Evolutionary conservation across 2,113 vertebrate genomes (phyloP).

Genomic region (Motacilla alba): DNA sequence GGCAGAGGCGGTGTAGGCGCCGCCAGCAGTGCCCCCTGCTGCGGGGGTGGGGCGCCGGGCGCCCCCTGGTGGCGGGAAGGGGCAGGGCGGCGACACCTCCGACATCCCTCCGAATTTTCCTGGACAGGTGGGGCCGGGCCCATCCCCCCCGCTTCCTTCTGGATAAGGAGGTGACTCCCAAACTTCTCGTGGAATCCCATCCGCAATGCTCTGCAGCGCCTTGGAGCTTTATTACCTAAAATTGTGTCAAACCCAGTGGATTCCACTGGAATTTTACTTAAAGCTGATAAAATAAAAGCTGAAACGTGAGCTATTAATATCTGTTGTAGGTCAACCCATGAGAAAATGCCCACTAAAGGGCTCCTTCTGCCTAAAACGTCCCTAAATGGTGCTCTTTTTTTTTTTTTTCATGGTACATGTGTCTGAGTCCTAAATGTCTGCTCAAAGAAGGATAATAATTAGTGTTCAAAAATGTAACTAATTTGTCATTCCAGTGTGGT

Average conservation of each 20-base stretch:
- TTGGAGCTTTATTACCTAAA: fast-evolving
- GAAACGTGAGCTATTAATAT: background rate
- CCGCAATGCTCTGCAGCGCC: fast-evolving
- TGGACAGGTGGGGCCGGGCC: fast-evolving
- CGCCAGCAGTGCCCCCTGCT: background rate
- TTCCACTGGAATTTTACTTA: background rate
- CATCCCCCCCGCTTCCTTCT: fast-evolving
- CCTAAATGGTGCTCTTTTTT: background rate
- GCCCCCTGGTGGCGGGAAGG: background rate
- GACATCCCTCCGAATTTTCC: background rate
- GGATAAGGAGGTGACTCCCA: fast-evolving
- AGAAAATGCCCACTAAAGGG: background rate
- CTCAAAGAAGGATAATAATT: background rate
- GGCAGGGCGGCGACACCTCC: no score
- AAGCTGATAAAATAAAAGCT: background rate
- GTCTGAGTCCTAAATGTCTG: background rate
- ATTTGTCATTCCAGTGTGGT: background rate
- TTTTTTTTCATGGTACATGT: fast-evolving
- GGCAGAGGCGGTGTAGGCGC: background rate
- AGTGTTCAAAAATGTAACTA: background rate
- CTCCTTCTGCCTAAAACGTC: background rate
- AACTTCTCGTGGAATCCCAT: fast-evolving
- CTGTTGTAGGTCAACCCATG: fast-evolving
- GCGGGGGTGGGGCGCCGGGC: background rate
- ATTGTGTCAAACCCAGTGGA: fast-evolving